Conservation (phyloP, 2,113 vertebrate species). For the Saccopteryx bilineata region DNA sequence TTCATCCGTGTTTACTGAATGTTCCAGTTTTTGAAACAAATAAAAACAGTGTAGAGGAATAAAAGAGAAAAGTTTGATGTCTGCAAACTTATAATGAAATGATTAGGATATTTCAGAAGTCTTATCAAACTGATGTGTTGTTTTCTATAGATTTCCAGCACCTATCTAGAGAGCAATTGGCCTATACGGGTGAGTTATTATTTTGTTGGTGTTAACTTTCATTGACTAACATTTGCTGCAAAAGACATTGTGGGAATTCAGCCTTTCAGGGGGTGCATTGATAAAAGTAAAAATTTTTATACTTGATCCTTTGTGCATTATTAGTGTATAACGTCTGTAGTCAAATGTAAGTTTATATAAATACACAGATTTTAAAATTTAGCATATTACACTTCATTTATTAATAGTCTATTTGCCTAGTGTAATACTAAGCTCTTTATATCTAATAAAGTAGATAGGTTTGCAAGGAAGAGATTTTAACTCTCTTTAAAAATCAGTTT, state of each 20-base stretch:
- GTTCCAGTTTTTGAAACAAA: constrained; percentile 32
- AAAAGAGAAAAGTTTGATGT: constrained; percentile 10
- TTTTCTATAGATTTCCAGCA: constrained; percentile 95
- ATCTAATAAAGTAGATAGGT: constrained; percentile 44
- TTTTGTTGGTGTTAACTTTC: constrained; percentile 66
- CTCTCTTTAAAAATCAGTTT: constrained; percentile 90
- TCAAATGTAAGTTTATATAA: constrained; percentile 14
- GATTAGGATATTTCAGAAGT: constrained; percentile 42
- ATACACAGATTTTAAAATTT: constrained; percentile 13
- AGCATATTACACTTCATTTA: constrained; percentile 55
- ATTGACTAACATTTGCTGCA: constrained; percentile 14
- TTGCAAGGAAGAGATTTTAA: constrained; percentile 38
- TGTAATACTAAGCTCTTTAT: constrained; percentile 43
- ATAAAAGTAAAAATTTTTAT: constrained; percentile 55
- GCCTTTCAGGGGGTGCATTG: neutral
- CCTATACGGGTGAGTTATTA: constrained; percentile 95
- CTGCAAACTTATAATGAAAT: constrained; percentile 26
- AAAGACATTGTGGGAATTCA: constrained; percentile 29
- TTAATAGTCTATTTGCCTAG: neutral
- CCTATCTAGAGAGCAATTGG: constrained; percentile 99
- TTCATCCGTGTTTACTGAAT: neutral
- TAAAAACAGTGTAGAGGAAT: neutral
- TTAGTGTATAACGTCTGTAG: neutral
- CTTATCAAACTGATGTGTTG: constrained; percentile 73
- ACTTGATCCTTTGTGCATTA: neutral